These are phyloP conservation scores for Neopelma chrysocephalum DNA, from an alignment of 2,797 vertebrate species.

Conservation along the genomic window DNA sequence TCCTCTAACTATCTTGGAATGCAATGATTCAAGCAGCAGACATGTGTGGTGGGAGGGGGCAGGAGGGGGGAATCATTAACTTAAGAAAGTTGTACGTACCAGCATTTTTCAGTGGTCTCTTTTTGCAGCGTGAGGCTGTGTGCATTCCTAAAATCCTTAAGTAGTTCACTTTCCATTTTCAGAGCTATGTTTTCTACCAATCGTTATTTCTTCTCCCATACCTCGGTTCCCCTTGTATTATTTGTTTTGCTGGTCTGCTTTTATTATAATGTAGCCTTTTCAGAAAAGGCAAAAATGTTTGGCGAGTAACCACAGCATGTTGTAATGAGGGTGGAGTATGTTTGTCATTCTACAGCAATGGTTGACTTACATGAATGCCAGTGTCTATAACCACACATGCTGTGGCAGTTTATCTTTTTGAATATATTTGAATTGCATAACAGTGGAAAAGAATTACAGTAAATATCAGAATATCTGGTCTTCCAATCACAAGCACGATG, in stretches of 20 bases:
- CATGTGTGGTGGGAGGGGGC: not conserved
- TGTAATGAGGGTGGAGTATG: slow-evolving; percentile 67
- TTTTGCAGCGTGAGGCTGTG: not conserved
- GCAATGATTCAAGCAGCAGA: slow-evolving; percentile 60
- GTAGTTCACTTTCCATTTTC: not conserved
- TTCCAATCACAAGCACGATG: not conserved
- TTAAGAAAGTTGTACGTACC: not conserved
- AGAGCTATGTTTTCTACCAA: not conserved
- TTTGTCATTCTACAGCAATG: slow-evolving; percentile 54
- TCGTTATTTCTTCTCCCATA: not conserved
- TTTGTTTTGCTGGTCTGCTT: slow-evolving; percentile 28
- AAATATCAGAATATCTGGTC: not conserved
- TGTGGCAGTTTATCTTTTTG: slow-evolving; percentile 22
- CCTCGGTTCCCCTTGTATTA: not conserved
- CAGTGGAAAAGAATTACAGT: not conserved
- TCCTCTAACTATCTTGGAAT: slow-evolving; percentile 66
- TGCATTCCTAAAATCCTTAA: not conserved
- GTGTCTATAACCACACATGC: not conserved
- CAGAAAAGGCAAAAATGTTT: slow-evolving; percentile 57
- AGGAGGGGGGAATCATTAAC: not conserved
- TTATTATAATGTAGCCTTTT: slow-evolving; percentile 29
- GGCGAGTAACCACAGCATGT: slow-evolving; percentile 30
- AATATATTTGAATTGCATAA: not conserved
- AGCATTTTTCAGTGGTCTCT: slow-evolving; percentile 13
- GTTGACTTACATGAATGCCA: slow-evolving; percentile 39